Conservation (phyloP, 2,113 vertebrate genomes). For the Caranx ignobilis region DNA sequence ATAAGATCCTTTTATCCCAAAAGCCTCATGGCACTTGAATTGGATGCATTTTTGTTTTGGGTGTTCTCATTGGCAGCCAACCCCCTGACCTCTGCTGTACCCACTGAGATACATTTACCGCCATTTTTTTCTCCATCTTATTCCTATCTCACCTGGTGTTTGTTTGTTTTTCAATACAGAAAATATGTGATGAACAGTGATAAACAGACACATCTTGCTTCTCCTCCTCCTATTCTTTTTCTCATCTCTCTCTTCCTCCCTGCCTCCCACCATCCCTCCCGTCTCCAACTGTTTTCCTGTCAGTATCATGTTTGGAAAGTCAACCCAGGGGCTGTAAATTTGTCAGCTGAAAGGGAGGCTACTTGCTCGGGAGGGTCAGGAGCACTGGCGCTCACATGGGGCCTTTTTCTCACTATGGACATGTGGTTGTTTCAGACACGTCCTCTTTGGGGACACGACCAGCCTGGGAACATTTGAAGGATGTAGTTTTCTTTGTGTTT, state of each 20-base stretch:
- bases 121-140: not conserved
- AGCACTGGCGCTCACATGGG: conserved; percentile 73
- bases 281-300: conserved; percentile 72
- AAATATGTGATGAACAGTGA: too few relatives aligned
- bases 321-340: conserved; percentile 79
- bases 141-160: not conserved
- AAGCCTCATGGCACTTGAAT: conserved; percentile 36
- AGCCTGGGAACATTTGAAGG: conserved; percentile 52
- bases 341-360: conserved; percentile 88
- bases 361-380: conserved; percentile 68
- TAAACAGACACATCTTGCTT: not conserved
- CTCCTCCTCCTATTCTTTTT: conserved; percentile 16
- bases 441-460: conserved; percentile 78
- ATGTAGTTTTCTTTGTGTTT: conserved; percentile 19
- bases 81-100: conserved; percentile 1
- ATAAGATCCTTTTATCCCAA: conserved; percentile 74
- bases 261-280: conserved; percentile 48
- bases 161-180: too few relatives aligned
- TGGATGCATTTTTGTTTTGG: conserved; percentile 40
- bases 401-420: conserved; percentile 80
- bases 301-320: conserved; percentile 78
- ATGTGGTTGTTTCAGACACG: conserved; percentile 88
- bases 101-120: not conserved
- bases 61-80: conserved; percentile 38
- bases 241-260: conserved; percentile 52